These are phyloP conservation scores for Elanoides forficatus DNA, from an alignment of 2,113 vertebrate genomes.

Conservation along the genomic window DNA sequence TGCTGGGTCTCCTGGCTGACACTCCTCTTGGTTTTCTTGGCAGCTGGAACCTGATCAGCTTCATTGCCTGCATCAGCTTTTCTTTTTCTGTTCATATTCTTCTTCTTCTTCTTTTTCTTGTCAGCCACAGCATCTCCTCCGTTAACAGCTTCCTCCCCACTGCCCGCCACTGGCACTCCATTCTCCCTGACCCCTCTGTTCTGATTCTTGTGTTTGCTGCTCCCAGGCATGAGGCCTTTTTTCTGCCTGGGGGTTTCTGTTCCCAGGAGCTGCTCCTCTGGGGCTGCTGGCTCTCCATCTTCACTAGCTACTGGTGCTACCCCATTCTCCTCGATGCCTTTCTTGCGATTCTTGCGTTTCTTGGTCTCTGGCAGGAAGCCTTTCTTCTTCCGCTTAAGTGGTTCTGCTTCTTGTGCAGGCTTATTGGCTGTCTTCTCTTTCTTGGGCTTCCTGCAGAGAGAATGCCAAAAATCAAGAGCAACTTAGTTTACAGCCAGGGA, in stretches of 20 bases:
- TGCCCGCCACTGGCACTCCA: rapidly evolving
- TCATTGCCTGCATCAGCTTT: not conserved
- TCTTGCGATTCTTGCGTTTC: conserved; percentile 85
- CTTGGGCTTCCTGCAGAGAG: conserved; percentile 81
- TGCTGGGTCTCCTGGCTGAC: not conserved
- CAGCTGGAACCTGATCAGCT: not conserved
- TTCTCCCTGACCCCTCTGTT: not conserved
- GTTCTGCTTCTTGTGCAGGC: not conserved
- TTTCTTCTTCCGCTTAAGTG: conserved; percentile 80
- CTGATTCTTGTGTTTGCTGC: conserved; percentile 82
- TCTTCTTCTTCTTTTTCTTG: conserved; percentile 31
- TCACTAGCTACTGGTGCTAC: not conserved
- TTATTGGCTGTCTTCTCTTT: conserved; percentile 71
- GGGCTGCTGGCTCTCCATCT: not conserved
- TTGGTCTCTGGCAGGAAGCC: conserved; percentile 93
- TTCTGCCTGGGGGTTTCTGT: conserved; percentile 58
- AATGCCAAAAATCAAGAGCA: not conserved
- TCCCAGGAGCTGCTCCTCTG: not conserved
- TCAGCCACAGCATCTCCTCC: not conserved
- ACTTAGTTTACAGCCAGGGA: not conserved
- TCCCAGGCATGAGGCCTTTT: conserved; percentile 82
- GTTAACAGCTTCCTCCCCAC: not conserved
- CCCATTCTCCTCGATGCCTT: not conserved
- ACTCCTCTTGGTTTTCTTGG: conserved; percentile 32
- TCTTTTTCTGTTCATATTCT: conserved; percentile 25